Evolutionary conservation across 1,140 invertebrate species (phyloP).

Genomic region (Pectinophora gossypiella): DNA sequence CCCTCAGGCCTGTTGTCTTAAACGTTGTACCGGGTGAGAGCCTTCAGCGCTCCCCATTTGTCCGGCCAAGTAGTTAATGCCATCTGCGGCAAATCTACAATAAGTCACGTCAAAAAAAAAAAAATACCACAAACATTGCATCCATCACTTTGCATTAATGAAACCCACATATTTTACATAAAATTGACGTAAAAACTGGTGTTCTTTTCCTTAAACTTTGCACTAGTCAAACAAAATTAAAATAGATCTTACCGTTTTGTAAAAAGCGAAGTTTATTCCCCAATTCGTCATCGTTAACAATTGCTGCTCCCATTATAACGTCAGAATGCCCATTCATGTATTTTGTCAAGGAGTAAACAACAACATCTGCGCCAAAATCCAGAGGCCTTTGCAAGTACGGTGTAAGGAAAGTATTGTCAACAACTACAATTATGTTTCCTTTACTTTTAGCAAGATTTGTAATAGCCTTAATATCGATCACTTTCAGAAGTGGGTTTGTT

Average conservation of each 20-base stretch:
- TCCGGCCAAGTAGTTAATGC: too few species aligned
- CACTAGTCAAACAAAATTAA: too few species aligned
- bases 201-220: too few species aligned
- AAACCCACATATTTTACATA: too few species aligned
- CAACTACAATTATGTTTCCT: conserved; percentile 86
- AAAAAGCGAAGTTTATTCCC: conserved; percentile 86
- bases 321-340: conserved; percentile 99
- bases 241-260: conserved; percentile 90
- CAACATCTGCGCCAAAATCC: conserved; percentile 93
- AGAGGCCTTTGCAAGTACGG: conserved; percentile 96
- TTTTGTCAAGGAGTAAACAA: conserved; percentile 96
- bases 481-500: conserved; percentile 96
- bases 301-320: conserved; percentile 95
- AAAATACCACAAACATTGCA: too few species aligned
- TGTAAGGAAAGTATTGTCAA: conserved; percentile 98
- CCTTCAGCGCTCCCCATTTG: too few species aligned
- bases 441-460: conserved; percentile 79
- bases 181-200: too few species aligned
- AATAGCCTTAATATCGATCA: conserved; percentile 91
- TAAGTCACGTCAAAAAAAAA: too few species aligned
- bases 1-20: too few species aligned
- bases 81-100: too few species aligned
- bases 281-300: conserved; percentile 85
- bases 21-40: too few species aligned
- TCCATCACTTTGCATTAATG: too few species aligned